These are phyloP conservation scores for Kryptolebias ocellatus DNA, from an alignment of 2,797 vertebrate genomes.

Conservation along the genomic window DNA sequence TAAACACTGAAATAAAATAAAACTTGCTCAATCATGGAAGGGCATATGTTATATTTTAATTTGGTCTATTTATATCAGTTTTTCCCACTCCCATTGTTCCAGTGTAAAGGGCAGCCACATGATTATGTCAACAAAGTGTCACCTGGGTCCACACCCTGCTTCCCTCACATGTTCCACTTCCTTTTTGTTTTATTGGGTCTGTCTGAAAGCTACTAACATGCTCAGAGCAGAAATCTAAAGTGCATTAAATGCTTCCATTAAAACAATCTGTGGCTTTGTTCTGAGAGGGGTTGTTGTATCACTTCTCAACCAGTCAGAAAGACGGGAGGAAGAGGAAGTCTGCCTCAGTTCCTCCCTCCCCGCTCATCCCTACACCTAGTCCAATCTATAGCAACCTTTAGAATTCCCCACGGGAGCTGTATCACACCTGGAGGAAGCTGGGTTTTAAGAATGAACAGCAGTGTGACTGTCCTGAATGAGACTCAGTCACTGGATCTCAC, in stretches of 20 bases:
- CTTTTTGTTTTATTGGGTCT: no score
- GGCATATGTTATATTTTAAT: no score
- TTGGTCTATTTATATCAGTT: no score
- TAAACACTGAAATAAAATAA: no score
- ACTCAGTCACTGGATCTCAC: slow-evolving; percentile 21
- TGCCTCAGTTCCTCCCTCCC: slow-evolving; percentile 9
- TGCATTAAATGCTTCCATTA: not conserved
- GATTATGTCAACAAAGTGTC: no score
- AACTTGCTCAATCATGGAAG: no score
- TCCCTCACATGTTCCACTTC: no score
- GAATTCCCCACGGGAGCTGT: not conserved
- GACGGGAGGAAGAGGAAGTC: slow-evolving; percentile 26
- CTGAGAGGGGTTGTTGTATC: no score
- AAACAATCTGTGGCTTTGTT: slow-evolving; percentile 7
- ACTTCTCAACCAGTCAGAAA: no score
- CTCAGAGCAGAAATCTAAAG: slow-evolving; percentile 12
- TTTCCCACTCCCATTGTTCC: no score
- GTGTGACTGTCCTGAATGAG: slow-evolving; percentile 5
- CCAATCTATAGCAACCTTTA: slow-evolving; percentile 48
- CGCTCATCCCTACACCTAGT: slow-evolving; percentile 34
- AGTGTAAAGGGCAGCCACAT: no score
- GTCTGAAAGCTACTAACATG: not conserved
- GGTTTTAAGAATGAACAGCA: slow-evolving; percentile 13
- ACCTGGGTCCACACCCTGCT: no score
- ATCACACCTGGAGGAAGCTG: slow-evolving; percentile 4